These are phyloP conservation scores for Nymphalis c-album DNA, from an alignment of 2,888 invertebrate species.

Conservation along the genomic window DNA sequence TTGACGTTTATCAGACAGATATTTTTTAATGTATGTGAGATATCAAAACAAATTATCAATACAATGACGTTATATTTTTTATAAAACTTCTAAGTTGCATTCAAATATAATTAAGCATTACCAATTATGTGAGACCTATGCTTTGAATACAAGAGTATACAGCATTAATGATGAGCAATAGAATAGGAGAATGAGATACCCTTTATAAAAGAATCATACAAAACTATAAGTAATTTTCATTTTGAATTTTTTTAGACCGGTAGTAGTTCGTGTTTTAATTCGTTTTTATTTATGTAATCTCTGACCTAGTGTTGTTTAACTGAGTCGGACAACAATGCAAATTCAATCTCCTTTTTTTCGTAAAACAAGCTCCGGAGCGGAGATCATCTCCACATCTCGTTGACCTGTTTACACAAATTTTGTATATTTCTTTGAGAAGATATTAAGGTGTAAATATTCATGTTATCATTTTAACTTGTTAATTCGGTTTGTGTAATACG, in stretches of 20 bases:
- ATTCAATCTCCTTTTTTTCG: slow-evolving; percentile 17
- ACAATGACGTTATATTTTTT: no score
- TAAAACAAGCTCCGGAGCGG: slow-evolving; percentile 18
- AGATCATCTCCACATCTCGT: slow-evolving; percentile 30
- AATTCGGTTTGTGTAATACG: slow-evolving; percentile 5
- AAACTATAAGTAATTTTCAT: background rate
- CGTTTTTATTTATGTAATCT: slow-evolving; percentile 10
- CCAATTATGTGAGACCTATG: no score
- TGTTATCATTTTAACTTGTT: slow-evolving; percentile 14
- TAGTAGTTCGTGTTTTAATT: background rate
- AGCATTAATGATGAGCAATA: no score
- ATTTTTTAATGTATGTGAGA: no score
- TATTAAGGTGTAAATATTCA: slow-evolving; percentile 26
- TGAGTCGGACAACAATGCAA: slow-evolving; percentile 22
- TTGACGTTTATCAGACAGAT: no score
- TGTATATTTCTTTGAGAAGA: slow-evolving; percentile 22
- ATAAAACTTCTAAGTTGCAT: no score
- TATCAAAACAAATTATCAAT: no score
- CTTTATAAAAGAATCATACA: no score
- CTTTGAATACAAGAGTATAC: no score
- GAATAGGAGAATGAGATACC: no score
- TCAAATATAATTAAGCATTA: no score
- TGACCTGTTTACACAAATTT: slow-evolving; percentile 35
- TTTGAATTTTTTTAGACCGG: background rate
- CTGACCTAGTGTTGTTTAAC: slow-evolving; percentile 9